These are phyloP conservation scores for Sebastes itinus DNA, from an alignment of 2,797 vertebrate genomes.

Conservation along the genomic window DNA sequence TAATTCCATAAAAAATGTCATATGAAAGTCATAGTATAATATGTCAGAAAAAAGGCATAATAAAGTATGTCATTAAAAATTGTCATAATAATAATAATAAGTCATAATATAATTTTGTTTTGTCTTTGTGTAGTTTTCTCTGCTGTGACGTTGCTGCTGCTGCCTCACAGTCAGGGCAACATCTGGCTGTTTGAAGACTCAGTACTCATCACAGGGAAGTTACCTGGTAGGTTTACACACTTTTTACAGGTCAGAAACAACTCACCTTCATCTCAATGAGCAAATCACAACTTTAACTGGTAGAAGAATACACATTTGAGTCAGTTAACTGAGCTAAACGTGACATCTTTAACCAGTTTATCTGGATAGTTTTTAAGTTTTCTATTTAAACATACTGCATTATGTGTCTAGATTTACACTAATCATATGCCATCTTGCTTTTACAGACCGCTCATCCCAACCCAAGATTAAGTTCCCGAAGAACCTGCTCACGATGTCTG, in stretches of 20 bases:
- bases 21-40: not conserved
- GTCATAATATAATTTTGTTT: not conserved
- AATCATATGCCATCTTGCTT: not conserved
- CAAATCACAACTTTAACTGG: not conserved
- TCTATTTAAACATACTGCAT: not conserved
- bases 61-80: too few relatives aligned
- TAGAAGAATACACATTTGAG: not conserved
- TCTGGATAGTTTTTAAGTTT: not conserved
- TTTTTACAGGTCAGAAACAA: not conserved
- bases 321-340: not conserved
- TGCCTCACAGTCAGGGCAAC: slow-evolving; percentile 95
- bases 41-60: not conserved
- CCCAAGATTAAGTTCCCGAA: slow-evolving; percentile 92
- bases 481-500: slow-evolving; percentile 83
- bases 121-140: slow-evolving; percentile 87
- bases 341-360: not conserved
- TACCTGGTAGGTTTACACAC: slow-evolving; percentile 82
- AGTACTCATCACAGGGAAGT: slow-evolving; percentile 90
- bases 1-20: not conserved
- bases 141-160: slow-evolving; percentile 90
- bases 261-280: not conserved
- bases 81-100: too few relatives aligned
- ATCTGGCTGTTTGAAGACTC: slow-evolving; percentile 96
- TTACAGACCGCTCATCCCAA: slow-evolving; percentile 88
- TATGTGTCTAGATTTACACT: not conserved